phyloP scores from a whole-genome alignment of 1,140 invertebrate species.

The Diachasmimorpha longicaudata region DNA sequence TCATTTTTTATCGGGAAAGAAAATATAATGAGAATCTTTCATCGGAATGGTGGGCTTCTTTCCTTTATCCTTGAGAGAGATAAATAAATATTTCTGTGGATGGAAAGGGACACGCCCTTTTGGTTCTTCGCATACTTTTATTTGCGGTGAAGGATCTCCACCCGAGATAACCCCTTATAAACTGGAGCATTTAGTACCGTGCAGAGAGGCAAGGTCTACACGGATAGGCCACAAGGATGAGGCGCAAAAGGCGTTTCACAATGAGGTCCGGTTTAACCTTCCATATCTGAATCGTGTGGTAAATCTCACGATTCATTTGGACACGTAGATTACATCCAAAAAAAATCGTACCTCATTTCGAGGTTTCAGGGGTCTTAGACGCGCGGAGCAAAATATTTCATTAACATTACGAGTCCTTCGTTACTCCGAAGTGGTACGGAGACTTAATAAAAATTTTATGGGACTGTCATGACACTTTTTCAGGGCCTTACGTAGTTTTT shows the following conservation, averaged over 20 bases:
- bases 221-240: conserved; percentile 13
- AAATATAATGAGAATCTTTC: background rate
- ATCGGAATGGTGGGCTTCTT: background rate
- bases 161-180: conserved; percentile 57
- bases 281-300: conserved; percentile 39
- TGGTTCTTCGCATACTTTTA: background rate
- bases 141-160: conserved; percentile 32
- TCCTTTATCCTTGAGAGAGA: background rate
- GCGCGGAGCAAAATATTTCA: no score
- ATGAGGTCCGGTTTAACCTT: conserved; percentile 44
- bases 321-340: background rate
- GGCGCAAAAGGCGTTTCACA: conserved; percentile 41
- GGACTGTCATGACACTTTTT: no score
- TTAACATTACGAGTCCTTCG: no score
- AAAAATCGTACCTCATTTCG: no score
- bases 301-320: conserved; percentile 9
- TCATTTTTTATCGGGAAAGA: background rate
- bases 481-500: no score
- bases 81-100: background rate
- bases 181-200: conserved; percentile 58
- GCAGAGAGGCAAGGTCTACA: conserved; percentile 43
- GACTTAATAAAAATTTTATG: no score
- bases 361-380: no score
- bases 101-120: background rate
- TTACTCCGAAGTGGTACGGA: no score